Base-by-base conservation (phyloP, 2,113 vertebrate genomes). In the Oostethus manadensis region DNA sequence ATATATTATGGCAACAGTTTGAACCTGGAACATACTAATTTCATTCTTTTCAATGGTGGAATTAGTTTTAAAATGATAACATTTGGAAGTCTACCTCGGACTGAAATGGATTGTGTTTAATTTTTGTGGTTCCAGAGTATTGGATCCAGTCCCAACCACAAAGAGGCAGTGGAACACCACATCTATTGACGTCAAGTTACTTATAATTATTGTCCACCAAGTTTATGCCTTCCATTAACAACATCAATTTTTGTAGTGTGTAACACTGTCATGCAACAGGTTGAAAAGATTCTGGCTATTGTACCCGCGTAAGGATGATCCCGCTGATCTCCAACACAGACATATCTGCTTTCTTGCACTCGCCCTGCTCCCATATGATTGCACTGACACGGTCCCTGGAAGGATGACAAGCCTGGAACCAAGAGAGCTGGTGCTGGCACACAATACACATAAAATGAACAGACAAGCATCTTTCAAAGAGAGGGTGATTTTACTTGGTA, bases 301-400 rank as follows among this genome's bases (percentile, higher is more conserved):
- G 80, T 88, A 98, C 96, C 92, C 92, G 89, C 77, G 91, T 94
- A 87, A 99, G 94, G 84, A 99, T 98, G 80, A 98, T 91, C 35
- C 95, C 94, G 17, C 95, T 98, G 84, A 99, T 98, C 81, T 99
- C 97, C 87, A 99, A 51, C 21, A 98, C 95, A 0, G 96, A 98
- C 93, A 99, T 94, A 54, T 99, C 97, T 55, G 90, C 91, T 84
- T 99, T 99, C 86, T 98, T 98, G 69, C 95, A 99, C 50, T 99
- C 96, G n/a, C 88, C 94, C 66, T 94, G 92, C 76, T 98, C 97
- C 97, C 97, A 99, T 82, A 98, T 94, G 42, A 99, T 94, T 8
- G 96, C 94, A 53, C 96, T 97, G 67, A 99, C 95, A 55, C 93
- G 90, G 54, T 98, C 93, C 68, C 92, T 94, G 2, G 95, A 94